These are phyloP conservation scores for Incurvaria masculella DNA, from an alignment of 2,888 invertebrate species.

Conservation along the genomic window DNA sequence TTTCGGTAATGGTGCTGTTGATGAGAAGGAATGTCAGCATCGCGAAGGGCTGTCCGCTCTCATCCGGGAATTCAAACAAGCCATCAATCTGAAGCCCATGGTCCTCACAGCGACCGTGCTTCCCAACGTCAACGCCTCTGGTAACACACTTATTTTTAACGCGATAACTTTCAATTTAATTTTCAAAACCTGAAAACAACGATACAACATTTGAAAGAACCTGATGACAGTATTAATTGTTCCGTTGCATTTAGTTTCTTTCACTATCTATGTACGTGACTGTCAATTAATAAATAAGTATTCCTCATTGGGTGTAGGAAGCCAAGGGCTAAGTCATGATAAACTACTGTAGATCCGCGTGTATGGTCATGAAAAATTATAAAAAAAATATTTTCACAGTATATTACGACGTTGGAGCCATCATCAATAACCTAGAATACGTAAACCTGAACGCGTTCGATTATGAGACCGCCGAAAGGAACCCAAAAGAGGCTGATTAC, in stretches of 20 bases:
- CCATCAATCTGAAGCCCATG: constrained; percentile 66
- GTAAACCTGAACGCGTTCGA: constrained; percentile 79
- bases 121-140: constrained; percentile 72
- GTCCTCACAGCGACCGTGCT: constrained; percentile 65
- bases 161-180: too few relatives aligned
- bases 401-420: constrained; percentile 72
- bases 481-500: constrained; percentile 76
- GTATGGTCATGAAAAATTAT: too few relatives aligned
- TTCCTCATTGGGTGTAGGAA: too few relatives aligned
- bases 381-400: constrained; percentile 56
- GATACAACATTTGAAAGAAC: too few relatives aligned
- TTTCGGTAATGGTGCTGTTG: constrained; percentile 66
- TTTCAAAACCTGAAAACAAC: too few relatives aligned
- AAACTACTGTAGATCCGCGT: too few relatives aligned
- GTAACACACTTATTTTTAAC: constrained; percentile 46
- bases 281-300: too few relatives aligned
- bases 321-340: too few relatives aligned
- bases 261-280: too few relatives aligned
- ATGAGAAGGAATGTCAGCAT: constrained; percentile 78
- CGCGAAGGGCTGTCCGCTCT: constrained; percentile 75
- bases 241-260: too few relatives aligned
- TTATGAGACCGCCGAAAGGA: constrained; percentile 70
- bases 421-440: constrained; percentile 74
- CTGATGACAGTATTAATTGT: too few relatives aligned
- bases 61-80: constrained; percentile 70